Conservation (phyloP, 2,888 invertebrate genomes). For the Fissipunctia ypsillon region DNA sequence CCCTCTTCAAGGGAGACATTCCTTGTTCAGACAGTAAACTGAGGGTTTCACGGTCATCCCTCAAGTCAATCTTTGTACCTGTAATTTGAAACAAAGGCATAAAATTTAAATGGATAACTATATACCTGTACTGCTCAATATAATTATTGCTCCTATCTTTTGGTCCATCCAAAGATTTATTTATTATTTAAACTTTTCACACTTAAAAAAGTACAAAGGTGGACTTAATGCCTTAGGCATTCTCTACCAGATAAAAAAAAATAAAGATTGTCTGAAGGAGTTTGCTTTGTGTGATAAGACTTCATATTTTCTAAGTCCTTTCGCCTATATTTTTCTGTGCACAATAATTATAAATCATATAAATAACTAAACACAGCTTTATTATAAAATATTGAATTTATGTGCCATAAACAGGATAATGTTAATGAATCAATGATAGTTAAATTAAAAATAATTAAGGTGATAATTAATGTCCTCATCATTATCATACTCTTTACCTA, state of each 20-base stretch:
- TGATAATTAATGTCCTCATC: conserved; percentile 4
- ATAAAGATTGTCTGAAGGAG: not conserved
- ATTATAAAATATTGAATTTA: not conserved
- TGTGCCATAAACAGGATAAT: conserved; percentile 1
- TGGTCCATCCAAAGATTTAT: not conserved
- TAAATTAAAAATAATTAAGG: conserved; percentile 17
- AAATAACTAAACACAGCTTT: not conserved
- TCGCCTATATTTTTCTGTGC: too few species aligned
- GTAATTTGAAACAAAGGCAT: conserved; percentile 58
- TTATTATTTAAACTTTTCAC: too few species aligned
- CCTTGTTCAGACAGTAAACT: conserved; percentile 98
- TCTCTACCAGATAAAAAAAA: too few species aligned
- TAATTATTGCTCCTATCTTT: not conserved
- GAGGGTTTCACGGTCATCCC: conserved; percentile 99
- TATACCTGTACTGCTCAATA: not conserved
- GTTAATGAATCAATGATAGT: not conserved
- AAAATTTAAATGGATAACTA: not conserved
- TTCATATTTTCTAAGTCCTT: not conserved
- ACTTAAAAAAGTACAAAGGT: too few species aligned
- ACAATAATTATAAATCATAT: not conserved
- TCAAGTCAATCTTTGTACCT: conserved; percentile 99
- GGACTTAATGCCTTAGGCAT: too few species aligned
- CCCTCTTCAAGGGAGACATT: conserved; percentile 98
- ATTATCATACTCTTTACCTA: not conserved
- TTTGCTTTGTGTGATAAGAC: not conserved